Conservation (phyloP, 2,113 vertebrate species). For the Amphiprion ocellaris region DNA sequence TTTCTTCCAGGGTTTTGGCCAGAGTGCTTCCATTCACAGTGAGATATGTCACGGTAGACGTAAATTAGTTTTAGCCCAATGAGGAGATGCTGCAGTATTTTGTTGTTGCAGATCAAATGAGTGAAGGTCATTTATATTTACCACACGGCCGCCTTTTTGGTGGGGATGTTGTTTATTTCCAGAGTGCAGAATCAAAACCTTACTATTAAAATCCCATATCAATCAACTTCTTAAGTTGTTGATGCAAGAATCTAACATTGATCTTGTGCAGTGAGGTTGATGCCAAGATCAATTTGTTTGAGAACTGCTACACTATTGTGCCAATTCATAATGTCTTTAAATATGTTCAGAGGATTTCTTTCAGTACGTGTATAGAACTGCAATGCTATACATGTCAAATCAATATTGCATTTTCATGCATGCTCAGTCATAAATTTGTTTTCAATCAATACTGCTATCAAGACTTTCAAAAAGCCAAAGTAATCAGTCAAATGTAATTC, state of each 20-base stretch:
- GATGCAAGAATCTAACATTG: slow-evolving; percentile 44
- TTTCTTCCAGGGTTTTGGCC: background rate
- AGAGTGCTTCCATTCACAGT: slow-evolving; percentile 8
- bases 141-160: background rate
- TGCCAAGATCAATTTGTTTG: slow-evolving; percentile 33
- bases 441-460: background rate
- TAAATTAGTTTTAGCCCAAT: slow-evolving; percentile 36
- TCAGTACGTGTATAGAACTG: background rate
- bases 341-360: background rate
- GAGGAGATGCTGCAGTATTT: slow-evolving; percentile 25
- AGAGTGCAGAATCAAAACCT: slow-evolving; percentile 33
- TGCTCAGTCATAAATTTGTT: background rate
- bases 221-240: slow-evolving; percentile 8
- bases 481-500: background rate
- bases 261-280: slow-evolving; percentile 2
- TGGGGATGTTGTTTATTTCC: slow-evolving; percentile 12
- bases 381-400: background rate
- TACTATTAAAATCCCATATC: slow-evolving; percentile 31
- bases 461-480: background rate
- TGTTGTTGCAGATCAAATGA: slow-evolving; percentile 35
- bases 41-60: slow-evolving; percentile 16
- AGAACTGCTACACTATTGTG: background rate
- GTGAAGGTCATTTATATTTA: slow-evolving; percentile 3
- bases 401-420: background rate
- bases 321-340: background rate